Evolutionary conservation across 64 coral and sea anemone species (phyloP), one percentile per base, ranked within the genome.

Genomic region (Porites australiensis): DNA sequence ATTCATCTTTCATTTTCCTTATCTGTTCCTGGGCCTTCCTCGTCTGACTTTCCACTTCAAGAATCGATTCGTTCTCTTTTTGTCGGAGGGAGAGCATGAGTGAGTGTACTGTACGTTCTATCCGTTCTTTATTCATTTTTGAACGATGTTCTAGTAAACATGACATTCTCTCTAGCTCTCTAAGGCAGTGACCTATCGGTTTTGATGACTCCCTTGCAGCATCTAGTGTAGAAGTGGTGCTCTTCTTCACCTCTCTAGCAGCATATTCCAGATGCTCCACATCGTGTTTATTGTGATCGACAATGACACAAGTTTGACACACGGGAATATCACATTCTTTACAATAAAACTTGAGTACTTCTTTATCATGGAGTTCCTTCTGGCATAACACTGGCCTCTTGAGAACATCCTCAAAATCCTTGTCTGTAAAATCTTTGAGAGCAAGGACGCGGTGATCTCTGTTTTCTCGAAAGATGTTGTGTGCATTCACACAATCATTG

Each of bases 361-460:
- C 63, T 20, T 88, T 77, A 16, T 88, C 79, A 43, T 93, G 83
- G 21, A 71, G 64, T 18, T 85, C 74, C 55, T 93, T 86, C 12
- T 37, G 64, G 13, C 91, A 93, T 73, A 87, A 93, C 16, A 65
- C 83, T 69, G 86, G 83, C 20, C 87, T 83, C 49, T 88, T 93
- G 13, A 88, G 73, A 15, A 93, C 91, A 86, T 85, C 83, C 71
- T 93, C 78, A 23, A 93, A 92, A 70, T 92, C 90, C 21, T 86
- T 61, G 0, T 74, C 82, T 87, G 87, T 27, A 84, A 92, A 92
- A 43, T 92, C 81, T 54, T 86, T 92, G 18, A 92, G 71, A 48
- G 90, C 55, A 18, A 92, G 70, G 46, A 92, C 70, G 4, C 90
- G 81, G 53, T 92, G 90, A 14, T 74, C 58, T 59, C 66, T 81